A percentile compares a stretch with the other conserved stretches of the same genome.
phyloP scores from a whole-genome alignment of 2,113 vertebrate species.

The Lepisosteus oculatus region DNA sequence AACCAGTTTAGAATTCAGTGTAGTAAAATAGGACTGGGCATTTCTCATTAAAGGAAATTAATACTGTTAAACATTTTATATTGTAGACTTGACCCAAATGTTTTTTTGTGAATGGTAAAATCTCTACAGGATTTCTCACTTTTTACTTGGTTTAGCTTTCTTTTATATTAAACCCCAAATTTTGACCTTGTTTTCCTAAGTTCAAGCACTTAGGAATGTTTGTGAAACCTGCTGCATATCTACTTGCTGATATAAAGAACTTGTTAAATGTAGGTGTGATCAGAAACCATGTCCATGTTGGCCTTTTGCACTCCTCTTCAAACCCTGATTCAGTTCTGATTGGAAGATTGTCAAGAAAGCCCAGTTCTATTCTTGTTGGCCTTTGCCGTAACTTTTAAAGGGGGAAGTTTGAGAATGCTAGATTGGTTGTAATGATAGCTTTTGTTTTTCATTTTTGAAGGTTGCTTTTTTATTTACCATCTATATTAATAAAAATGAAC shows the following conservation, averaged over 20 bases:
- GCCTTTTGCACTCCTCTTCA: background rate
- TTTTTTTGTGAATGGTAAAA: too few species aligned
- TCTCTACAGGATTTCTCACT: background rate
- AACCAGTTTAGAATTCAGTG: too few species aligned
- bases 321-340: constrained; percentile 5
- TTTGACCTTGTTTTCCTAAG: background rate
- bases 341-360: constrained; percentile 3
- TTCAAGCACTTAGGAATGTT: background rate
- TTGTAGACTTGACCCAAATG: too few species aligned
- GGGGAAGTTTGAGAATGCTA: constrained; percentile 38
- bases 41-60: too few species aligned
- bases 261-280: too few species aligned
- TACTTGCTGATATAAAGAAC: too few species aligned
- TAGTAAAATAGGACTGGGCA: constrained; percentile 14
- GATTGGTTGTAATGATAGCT: constrained; percentile 82
- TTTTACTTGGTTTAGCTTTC: constrained; percentile 8
- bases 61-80: too few species aligned
- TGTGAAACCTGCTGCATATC: too few species aligned
- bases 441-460: constrained; percentile 86
- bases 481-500: constrained; percentile 99
- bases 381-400: background rate
- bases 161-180: constrained; percentile 4
- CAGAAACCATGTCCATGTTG: background rate
- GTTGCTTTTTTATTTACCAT: constrained; percentile 88
- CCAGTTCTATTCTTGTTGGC: constrained; percentile 25